phyloP scores from a whole-genome alignment of 2,797 vertebrate species.

The Clarias pachynema region DNA sequence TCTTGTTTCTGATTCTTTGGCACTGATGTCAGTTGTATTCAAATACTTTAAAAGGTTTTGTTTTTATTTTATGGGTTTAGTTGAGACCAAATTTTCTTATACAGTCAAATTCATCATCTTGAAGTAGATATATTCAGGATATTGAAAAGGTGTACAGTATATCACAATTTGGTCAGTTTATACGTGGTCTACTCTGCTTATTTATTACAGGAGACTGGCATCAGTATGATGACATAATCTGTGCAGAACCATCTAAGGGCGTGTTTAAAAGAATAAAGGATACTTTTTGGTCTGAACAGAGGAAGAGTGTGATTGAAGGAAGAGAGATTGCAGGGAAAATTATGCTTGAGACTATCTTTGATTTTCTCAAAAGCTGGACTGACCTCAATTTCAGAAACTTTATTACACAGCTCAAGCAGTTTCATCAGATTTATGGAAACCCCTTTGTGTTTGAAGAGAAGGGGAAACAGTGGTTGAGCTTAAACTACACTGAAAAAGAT shows the following conservation, averaged over 20 bases:
- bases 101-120: too few relatives aligned
- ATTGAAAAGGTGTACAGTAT: too few relatives aligned
- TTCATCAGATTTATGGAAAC: constrained; percentile 60
- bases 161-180: not conserved
- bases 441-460: constrained; percentile 67
- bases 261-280: rapidly evolving
- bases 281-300: rapidly evolving
- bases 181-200: not conserved
- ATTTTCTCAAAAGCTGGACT: constrained; percentile 78
- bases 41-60: not conserved
- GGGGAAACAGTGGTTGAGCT: constrained; percentile 48
- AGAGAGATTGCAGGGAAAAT: constrained; percentile 76
- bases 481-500: constrained; percentile 65
- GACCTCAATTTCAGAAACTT: constrained; percentile 77
- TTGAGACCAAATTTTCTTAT: not conserved
- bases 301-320: constrained; percentile 66
- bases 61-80: not conserved
- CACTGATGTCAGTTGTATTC: not conserved
- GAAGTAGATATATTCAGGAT: not conserved
- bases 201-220: constrained; percentile 84
- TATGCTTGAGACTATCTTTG: constrained; percentile 85
- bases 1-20: not conserved
- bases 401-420: constrained; percentile 78
- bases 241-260: constrained; percentile 48
- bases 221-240: constrained; percentile 93